Evolutionary conservation across 2,888 invertebrate species (phyloP).

Genomic region (Coelogynopora nodosa): DNA sequence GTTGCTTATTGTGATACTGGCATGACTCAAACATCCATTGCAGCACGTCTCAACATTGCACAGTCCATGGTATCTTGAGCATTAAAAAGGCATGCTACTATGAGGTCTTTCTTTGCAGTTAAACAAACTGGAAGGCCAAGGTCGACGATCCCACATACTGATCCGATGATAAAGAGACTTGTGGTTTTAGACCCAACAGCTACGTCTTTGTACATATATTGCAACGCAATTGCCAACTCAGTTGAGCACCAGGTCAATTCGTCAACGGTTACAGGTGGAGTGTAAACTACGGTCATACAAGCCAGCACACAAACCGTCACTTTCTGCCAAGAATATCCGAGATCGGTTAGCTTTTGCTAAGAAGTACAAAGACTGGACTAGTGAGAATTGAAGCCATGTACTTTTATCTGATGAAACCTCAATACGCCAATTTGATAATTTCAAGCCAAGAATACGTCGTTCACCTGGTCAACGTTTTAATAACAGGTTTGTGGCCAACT

Average conservation of each 20-base stretch:
- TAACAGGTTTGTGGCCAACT: conserved; percentile 25
- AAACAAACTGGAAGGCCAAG: not conserved
- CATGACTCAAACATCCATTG: not conserved
- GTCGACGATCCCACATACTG: not conserved
- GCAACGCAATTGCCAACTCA: not conserved
- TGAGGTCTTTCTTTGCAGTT: not conserved
- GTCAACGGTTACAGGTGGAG: not conserved
- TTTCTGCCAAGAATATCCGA: not conserved
- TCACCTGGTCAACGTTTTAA: conserved; percentile 13
- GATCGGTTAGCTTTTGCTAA: not conserved
- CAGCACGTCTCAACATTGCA: not conserved
- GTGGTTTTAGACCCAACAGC: not conserved
- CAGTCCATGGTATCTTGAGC: not conserved
- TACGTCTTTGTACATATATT: not conserved
- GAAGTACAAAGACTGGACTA: not conserved
- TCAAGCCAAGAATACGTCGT: not conserved
- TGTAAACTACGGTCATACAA: not conserved
- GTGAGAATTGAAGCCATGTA: not conserved
- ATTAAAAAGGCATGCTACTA: not conserved
- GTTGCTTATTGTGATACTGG: not conserved
- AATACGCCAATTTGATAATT: not conserved
- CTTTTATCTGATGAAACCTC: not conserved
- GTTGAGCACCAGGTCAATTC: not conserved
- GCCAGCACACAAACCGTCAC: not conserved
- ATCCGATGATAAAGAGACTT: not conserved